Base-by-base conservation (phyloP, 2,888 invertebrate species). In the Pristionchus maxplancki region DNA sequence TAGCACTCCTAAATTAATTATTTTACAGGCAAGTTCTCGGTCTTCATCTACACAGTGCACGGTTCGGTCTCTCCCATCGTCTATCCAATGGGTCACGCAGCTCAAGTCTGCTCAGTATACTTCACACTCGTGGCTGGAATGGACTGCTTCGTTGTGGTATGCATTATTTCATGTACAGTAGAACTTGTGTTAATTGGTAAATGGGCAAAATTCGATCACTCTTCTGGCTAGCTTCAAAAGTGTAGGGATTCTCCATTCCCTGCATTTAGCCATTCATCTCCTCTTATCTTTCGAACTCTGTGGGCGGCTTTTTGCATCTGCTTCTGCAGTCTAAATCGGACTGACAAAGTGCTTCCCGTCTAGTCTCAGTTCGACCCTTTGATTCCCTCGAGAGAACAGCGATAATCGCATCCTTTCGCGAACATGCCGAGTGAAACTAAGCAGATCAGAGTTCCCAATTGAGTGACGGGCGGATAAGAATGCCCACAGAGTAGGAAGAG, bases 81-180 rank as follows among this genome's bases (percentile, higher is more conserved):
- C 13, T 94, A 93, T 87, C 94, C 94, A 28, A 92, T 93, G 90
- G 93, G 93, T n/a, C 93, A 93, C 92, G 92, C 92, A 48, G 94
- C 94, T 67, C 94, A 94, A 88, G 86, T 87, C 34, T 93, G 94
- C 87, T 94, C 94, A 4, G 94, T 94, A 9, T 94, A 94, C 86
- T 94, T 94, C 88, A 95, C 94, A n/a, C 90, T 94, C 31, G 92
- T 93, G 50, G 94, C 94, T n/a, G 94, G 92, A 40, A 88, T 93
- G 31, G 94, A 94, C 90, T 94, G 94, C 88, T 94, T 94, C 90
- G 92, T 92, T 31, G 91, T 92, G 90, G 93, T 93, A 78, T 20
- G 53, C 3, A 15, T 17, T 53, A 8, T 17, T 53, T 11, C 6
- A 58, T 58, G 20, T n/a, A n/a, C n/a, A n/a, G n/a, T n/a, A n/a